Evolutionary conservation across 2,797 vertebrate genomes (phyloP).

Genomic region (Sciurus vulgaris): DNA sequence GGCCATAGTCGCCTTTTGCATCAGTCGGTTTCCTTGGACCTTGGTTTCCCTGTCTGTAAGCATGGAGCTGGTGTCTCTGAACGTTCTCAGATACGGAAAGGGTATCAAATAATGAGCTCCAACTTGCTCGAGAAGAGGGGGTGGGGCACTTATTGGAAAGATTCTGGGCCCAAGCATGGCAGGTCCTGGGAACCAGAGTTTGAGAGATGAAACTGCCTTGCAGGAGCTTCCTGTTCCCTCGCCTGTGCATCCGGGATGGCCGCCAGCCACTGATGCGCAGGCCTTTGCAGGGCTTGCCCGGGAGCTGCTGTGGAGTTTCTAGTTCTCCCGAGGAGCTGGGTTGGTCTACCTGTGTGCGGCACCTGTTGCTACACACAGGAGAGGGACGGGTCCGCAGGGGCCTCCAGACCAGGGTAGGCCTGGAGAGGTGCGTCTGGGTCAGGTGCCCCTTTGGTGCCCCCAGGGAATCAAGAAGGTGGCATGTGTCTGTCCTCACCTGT

Average conservation of each 20-base stretch:
- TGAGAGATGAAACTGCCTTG: neutral
- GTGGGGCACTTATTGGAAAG: neutral
- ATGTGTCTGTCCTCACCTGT: rapidly evolving
- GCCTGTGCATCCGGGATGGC: neutral
- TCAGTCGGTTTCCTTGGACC: neutral
- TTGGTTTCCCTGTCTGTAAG: neutral
- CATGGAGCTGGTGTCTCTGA: neutral
- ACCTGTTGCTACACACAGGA: rapidly evolving
- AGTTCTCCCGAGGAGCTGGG: neutral
- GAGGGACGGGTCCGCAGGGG: neutral
- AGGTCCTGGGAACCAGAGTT: neutral
- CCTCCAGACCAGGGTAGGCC: no score
- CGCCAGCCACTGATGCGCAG: neutral
- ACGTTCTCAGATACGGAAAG: neutral
- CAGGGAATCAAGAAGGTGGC: rapidly evolving
- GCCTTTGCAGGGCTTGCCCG: neutral
- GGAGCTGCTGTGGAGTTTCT: neutral
- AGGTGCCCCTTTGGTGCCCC: no score
- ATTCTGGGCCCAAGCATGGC: neutral
- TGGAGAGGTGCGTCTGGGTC: neutral
- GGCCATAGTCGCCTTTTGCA: neutral
- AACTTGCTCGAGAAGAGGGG: neutral
- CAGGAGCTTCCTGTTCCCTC: rapidly evolving
- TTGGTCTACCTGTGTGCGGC: neutral
- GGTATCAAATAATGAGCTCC: rapidly evolving